Percentiles rank a stretch among this genome's conserved stretches.
These are phyloP conservation scores for Nysson spinosus DNA, from an alignment of 2,888 invertebrate genomes.

Conservation along the genomic window DNA sequence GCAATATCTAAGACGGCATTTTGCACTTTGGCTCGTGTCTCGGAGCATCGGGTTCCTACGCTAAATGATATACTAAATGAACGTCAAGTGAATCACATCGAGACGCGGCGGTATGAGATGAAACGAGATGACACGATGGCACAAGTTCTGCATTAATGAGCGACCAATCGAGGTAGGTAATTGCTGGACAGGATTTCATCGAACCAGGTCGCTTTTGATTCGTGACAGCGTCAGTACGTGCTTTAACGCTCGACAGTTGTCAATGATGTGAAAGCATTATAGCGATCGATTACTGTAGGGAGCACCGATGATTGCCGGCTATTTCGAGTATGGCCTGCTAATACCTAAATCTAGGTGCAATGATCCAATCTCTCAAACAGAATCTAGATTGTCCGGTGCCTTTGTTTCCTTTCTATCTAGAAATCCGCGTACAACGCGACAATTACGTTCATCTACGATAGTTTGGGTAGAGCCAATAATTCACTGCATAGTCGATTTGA, in stretches of 20 bases:
- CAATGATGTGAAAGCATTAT: conserved; percentile 42
- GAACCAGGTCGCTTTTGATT: conserved; percentile 34
- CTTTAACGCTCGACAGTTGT: conserved; percentile 35
- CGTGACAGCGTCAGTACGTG: conserved; percentile 16
- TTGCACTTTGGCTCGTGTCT: conserved; percentile 8
- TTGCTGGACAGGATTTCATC: conserved; percentile 32
- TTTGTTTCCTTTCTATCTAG: not conserved
- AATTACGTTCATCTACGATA: too few relatives aligned
- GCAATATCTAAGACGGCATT: conserved; percentile 12
- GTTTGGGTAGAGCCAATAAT: too few relatives aligned
- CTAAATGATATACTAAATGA: not conserved
- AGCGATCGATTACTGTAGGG: conserved; percentile 40
- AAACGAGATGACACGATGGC: conserved; percentile 8
- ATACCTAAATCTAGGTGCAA: conserved; percentile 27
- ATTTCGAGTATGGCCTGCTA: conserved; percentile 29
- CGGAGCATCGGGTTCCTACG: not conserved
- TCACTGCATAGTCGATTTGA: too few relatives aligned
- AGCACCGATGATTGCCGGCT: conserved; percentile 23
- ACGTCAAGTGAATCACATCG: not conserved
- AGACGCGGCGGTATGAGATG: not conserved
- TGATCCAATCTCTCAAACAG: not conserved
- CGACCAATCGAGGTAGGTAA: conserved; percentile 34
- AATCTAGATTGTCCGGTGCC: not conserved
- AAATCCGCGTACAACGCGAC: not conserved
- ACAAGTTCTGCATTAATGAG: conserved; percentile 29